Evolutionary conservation across 2,888 invertebrate species (phyloP), one percentile per base, ranked within the genome.

Genomic region (Phymatocera aterrima): DNA sequence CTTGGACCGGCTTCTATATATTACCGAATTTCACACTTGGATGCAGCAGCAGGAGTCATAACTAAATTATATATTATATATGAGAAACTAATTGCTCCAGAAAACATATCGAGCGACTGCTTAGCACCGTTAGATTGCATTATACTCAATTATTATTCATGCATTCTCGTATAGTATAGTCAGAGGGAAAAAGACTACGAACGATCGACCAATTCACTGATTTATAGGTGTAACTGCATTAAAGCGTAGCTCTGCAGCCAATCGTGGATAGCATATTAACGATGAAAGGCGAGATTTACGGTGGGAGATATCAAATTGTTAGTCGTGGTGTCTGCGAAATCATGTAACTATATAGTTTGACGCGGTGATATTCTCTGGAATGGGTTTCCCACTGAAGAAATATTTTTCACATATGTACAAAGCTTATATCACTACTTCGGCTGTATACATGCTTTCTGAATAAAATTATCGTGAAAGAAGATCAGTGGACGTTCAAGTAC

Each of bases 81-180:
- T 57, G 21, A 28, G 28, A 57, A 57, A 57, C 28, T 57, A 57
- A 57, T 57, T 28, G 28, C 57, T 57, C 57, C 57, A 57, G 57
- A 57, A 15, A 57, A 57, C 21, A 57, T 57, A 28, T 57, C 57
- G 28, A 57, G 57, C 57, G 57, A 8, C 3, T 28, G 57, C 10
- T 21, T 24, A 57, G 28, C 21, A 24, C 15, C 57, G 15, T 28
- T 57, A 28, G 5, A 57, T 28, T 28, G 57, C 28, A 28, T 57
- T 57, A 57, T 57, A n/a, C n/a, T n/a, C n/a, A 24, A 28, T 57
- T 28, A 57, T 57, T 57, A 57, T 57, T 24, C 57, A 57, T 28
- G 57, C 57, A 24, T 21, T 57, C 24, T 24, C 28, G 28, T 12
- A 8, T 40, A 40, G 8, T 40, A 40, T 8, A 8, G 28, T 24